Percentiles rank a stretch among this genome's conserved stretches.
These are phyloP conservation scores for Frankliniella fusca DNA, from an alignment of 2,888 invertebrate species.

Conservation along the genomic window DNA sequence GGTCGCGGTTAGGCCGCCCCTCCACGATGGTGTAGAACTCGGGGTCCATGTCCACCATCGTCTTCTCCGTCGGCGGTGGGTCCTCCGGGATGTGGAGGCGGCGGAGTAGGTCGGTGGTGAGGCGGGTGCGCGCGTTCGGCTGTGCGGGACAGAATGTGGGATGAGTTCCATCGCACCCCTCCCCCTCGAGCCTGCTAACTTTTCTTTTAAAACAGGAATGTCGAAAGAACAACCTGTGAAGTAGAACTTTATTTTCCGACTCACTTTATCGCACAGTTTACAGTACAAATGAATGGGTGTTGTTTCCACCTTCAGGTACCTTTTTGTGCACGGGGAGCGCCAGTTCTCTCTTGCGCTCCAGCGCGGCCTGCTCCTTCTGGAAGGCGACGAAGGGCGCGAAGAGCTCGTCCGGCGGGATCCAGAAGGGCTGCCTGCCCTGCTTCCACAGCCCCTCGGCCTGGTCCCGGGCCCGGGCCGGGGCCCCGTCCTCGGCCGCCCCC, in stretches of 20 bases:
- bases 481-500: conserved; percentile 37
- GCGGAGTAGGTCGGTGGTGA: conserved; percentile 30
- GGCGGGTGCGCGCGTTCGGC: conserved; percentile 30
- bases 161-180: background rate
- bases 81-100: conserved; percentile 44
- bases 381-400: conserved; percentile 11
- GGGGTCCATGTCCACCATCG: conserved; percentile 62
- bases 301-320: too few species aligned
- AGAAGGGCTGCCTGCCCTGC: conserved; percentile 40
- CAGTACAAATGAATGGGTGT: too few species aligned
- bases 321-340: background rate
- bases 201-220: background rate
- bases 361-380: conserved; percentile 3
- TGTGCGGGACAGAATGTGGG: background rate
- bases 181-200: background rate
- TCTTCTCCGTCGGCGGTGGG: conserved; percentile 54
- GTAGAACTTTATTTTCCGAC: too few species aligned
- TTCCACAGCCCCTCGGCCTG: conserved; percentile 40
- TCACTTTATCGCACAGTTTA: too few species aligned
- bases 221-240: background rate
- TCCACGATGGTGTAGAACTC: conserved; percentile 60
- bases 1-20: conserved; percentile 57
- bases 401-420: background rate
- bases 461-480: conserved; percentile 36
- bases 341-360: background rate